phyloP scores from a whole-genome alignment of 2,888 invertebrate genomes.

The Malthinus flaveolus region DNA sequence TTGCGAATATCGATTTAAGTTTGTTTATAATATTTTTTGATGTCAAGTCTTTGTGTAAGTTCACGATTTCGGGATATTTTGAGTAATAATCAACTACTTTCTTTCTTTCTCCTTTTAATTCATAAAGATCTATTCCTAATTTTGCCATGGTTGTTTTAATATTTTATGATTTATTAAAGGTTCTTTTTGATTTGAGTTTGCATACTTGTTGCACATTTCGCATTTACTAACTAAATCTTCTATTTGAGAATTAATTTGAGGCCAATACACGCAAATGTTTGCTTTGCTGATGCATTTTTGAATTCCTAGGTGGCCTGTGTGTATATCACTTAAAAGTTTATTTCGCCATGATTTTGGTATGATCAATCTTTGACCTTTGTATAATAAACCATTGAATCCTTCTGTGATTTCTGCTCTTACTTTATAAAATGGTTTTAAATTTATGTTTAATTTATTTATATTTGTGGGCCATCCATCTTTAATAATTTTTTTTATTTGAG shows the following conservation, averaged over 20 bases:
- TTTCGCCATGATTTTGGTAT: slow-evolving; percentile 12
- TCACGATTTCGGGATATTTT: not conserved
- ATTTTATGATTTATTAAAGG: not conserved
- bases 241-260: slow-evolving; percentile 5
- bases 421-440: not conserved
- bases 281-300: slow-evolving; percentile 10
- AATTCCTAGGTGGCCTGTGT: slow-evolving; percentile 14
- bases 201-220: slow-evolving; percentile 2
- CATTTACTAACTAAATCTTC: slow-evolving; percentile 9
- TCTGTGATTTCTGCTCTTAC: not conserved
- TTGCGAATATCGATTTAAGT: not conserved
- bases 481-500: slow-evolving; percentile 9
- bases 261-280: slow-evolving; percentile 8
- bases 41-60: not conserved
- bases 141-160: slow-evolving; percentile 4
- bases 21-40: not conserved
- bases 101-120: not conserved
- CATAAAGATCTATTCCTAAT: not conserved
- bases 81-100: slow-evolving; percentile 5
- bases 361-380: slow-evolving; percentile 7
- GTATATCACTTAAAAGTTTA: slow-evolving; percentile 15
- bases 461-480: slow-evolving; percentile 18
- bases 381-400: not conserved
- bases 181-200: slow-evolving; percentile 2
- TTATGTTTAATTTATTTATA: slow-evolving; percentile 4